Evolutionary conservation across 1,140 invertebrate genomes (phyloP).

Genomic region (Halyomorpha halys): DNA sequence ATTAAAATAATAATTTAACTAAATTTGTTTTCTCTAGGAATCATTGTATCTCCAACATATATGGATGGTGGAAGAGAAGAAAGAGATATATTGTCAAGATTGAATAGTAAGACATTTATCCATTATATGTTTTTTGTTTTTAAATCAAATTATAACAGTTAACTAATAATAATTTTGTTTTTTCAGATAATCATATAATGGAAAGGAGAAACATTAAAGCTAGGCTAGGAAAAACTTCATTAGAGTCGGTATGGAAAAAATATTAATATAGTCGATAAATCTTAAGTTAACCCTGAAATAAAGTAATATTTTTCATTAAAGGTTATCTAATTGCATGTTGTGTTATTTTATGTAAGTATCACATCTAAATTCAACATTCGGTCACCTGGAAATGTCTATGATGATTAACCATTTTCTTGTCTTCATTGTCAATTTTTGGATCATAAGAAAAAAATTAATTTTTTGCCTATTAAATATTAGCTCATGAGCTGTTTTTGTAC

Average conservation of each 20-base stretch:
- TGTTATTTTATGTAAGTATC: neutral
- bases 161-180: neutral
- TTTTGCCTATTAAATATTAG: no score
- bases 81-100: neutral
- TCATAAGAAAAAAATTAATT: no score
- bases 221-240: neutral
- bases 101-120: neutral
- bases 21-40: conserved; percentile 1
- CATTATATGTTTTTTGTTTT: neutral
- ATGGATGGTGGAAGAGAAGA: neutral
- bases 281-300: neutral
- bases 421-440: no score
- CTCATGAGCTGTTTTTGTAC: no score
- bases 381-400: no score
- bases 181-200: neutral
- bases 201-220: conserved; percentile 7
- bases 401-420: no score
- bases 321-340: neutral
- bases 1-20: no score
- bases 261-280: neutral
- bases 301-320: no score
- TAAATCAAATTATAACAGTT: neutral
- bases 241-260: neutral
- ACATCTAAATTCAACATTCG: neutral
- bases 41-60: neutral